Evolutionary conservation across 2,888 invertebrate species (phyloP).

Genomic region (Drosophila melanosoma): DNA sequence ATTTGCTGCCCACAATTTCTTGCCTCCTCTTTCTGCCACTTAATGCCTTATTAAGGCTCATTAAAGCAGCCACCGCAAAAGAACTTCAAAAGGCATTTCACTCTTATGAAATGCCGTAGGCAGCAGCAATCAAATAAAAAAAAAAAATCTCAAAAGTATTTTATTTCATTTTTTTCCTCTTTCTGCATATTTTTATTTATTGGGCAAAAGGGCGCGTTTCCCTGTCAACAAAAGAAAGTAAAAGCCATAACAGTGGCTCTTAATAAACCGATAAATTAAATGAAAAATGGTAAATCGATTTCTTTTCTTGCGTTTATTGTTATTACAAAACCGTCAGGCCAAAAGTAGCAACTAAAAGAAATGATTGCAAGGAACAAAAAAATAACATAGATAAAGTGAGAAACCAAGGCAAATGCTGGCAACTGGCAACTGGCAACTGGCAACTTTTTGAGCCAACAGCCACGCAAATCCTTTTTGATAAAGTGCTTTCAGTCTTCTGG

Average conservation of each 20-base stretch:
- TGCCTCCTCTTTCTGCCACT: conserved; percentile 1
- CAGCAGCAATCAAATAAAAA: conserved; percentile 66
- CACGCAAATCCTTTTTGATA: conserved; percentile 77
- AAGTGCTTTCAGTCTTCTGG: conserved; percentile 69
- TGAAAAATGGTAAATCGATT: conserved; percentile 79
- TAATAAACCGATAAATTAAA: conserved; percentile 78
- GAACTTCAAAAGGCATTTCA: conserved; percentile 53
- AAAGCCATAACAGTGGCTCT: conserved; percentile 51
- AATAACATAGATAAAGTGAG: conserved; percentile 4
- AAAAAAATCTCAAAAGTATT: conserved; percentile 55
- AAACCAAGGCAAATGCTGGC: conserved; percentile 46
- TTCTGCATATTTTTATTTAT: conserved; percentile 12
- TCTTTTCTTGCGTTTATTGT: conserved; percentile 71
- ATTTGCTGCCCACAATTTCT: conserved; percentile 39
- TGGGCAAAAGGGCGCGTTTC: conserved; percentile 34
- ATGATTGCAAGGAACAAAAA: conserved; percentile 1
- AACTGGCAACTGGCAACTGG: conserved; percentile 29
- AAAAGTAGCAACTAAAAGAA: conserved; percentile 40
- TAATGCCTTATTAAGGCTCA: conserved; percentile 63
- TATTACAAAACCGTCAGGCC: conserved; percentile 72
- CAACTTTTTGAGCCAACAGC: conserved; percentile 36
- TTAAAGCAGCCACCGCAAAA: conserved; percentile 47
- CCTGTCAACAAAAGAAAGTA: conserved; percentile 49
- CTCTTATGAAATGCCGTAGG: conserved; percentile 31
- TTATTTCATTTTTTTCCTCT: conserved; percentile 5